Base-by-base conservation (phyloP, 2,113 vertebrate species). In the Phyllostomus hastatus region DNA sequence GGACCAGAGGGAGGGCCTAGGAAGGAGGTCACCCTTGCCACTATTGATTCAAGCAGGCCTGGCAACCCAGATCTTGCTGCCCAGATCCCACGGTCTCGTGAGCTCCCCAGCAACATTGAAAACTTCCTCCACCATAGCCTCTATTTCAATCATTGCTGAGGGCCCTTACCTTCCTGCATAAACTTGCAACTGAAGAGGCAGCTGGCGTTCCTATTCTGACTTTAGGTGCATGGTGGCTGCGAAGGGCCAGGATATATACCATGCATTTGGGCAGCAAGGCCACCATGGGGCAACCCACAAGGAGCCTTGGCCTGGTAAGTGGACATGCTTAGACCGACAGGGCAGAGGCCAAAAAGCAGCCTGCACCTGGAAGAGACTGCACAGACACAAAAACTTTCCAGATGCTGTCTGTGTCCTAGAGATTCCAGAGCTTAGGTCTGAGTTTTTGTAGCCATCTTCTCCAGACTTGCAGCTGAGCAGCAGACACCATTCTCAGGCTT, bases 321-420 rank as follows among this genome's bases (percentile, higher is more conserved):
- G 2, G 64, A 17, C 0, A 14, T 54, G 19, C 6, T 15, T 19
- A 26, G 19, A 81, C 20, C 1, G 1, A 76, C 9, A 12, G 1
- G 9, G 31, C 2, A 10, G 8, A 66, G 64, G 66, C 10, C 46
- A 7, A 19, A 43, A 84, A 79, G 70, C 31, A 28, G n/a, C 43
- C 5, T 2, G 4, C 22, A 35, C 2, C 2, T 1, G 16, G 15
- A 73, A 80, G 24, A 67, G 10, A 15, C 4, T 22, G 26, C 11
- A 46, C 17, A 33, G 67, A 50, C 20, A 22, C 9, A 8, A 11
- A n/a, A 48, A 66, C 57, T 10, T 57, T 20, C 26, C 22, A 50
- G 33, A 16, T 10, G 17, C 48, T 15, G 4, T 54, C 61, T 16
- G 10, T 80, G 70, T 90, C 43, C 26, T 67, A 16, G 38, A 50